Evolutionary conservation across 2,113 vertebrate genomes (phyloP), one percentile per base, ranked within the genome.

Genomic region (Psophia crepitans): DNA sequence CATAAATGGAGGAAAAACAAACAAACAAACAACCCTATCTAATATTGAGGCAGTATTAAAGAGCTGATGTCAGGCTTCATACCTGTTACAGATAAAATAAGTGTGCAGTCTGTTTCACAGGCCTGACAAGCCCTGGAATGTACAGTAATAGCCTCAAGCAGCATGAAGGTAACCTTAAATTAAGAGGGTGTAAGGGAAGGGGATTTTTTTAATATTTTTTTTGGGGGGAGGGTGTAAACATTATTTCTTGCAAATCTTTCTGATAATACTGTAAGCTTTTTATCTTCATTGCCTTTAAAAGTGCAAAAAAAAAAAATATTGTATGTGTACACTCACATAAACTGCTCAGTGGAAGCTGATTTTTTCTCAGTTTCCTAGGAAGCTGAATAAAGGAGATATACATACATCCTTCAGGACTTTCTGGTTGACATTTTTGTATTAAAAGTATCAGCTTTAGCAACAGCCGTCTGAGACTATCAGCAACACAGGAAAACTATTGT

Each of bases 161-260:
- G 39, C 8, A 49, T 8, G 44, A 85, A 83, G 37, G 26, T 93
- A 80, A 65, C 4, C 10, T 68, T 60, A 51, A 57, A 74, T 61
- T 26, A 57, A 39, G 16, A 75, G 21, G 8, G 3, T 20, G 8
- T 65, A 56, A 79, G 46, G 53, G 21, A 89, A 86, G 8, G 8
- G 54, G 10, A 85, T 14, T 53, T 53, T 53, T 17, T 46, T 44
- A 27, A 30, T 6, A 33, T 30, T 48, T n/a, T 43, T 60, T 27
- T 2, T 33, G 8, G 10, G 2, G 5, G 8, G n/a, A n/a, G 2
- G 4, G 32, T 5, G 5, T 14, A 73, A 95, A 71, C 6, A 3
- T 85, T 90, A 43, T 8, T 61, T 83, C 76, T 69, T 11, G 0
- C 12, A 65, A 63, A 26, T 51, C 32, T 79, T 82, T 87, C n/a